Conservation (phyloP, 1,140 invertebrate genomes). For the Sitophilus oryzae region DNA sequence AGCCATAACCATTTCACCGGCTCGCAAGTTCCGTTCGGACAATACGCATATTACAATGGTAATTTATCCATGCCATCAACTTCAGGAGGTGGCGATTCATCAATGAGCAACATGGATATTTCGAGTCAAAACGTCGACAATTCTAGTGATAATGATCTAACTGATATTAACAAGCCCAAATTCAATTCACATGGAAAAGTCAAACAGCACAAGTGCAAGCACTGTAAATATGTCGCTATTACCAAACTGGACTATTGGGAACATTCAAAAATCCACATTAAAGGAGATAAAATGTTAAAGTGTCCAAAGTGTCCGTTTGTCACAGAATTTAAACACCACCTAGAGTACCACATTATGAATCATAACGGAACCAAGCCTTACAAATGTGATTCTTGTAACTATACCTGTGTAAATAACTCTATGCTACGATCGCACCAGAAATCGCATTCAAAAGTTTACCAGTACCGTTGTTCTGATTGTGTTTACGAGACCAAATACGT, state of each 20-base stretch:
- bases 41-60: neutral
- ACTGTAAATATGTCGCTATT: constrained; percentile 76
- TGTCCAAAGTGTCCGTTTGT: constrained; percentile 95
- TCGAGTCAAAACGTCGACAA: constrained; percentile 25
- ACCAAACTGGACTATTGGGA: constrained; percentile 93
- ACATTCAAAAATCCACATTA: constrained; percentile 87
- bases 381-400: constrained; percentile 87
- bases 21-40: neutral
- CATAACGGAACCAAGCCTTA: constrained; percentile 96
- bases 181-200: constrained; percentile 78
- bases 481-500: constrained; percentile 98
- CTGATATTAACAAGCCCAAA: constrained; percentile 59
- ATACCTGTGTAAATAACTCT: constrained; percentile 96
- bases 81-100: constrained; percentile 6
- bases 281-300: constrained; percentile 82
- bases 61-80: neutral
- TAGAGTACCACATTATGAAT: constrained; percentile 93
- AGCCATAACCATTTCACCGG: neutral
- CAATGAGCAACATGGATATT: constrained; percentile 3
- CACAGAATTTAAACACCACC: constrained; percentile 97
- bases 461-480: constrained; percentile 92
- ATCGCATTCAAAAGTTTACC: constrained; percentile 94
- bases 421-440: constrained; percentile 99
- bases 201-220: constrained; percentile 88
- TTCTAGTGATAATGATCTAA: constrained; percentile 55